Percentiles rank a stretch among this genome's conserved stretches.
Evolutionary conservation across 2,797 vertebrate genomes (phyloP).

Genomic region (Cichlasoma orientale): DNA sequence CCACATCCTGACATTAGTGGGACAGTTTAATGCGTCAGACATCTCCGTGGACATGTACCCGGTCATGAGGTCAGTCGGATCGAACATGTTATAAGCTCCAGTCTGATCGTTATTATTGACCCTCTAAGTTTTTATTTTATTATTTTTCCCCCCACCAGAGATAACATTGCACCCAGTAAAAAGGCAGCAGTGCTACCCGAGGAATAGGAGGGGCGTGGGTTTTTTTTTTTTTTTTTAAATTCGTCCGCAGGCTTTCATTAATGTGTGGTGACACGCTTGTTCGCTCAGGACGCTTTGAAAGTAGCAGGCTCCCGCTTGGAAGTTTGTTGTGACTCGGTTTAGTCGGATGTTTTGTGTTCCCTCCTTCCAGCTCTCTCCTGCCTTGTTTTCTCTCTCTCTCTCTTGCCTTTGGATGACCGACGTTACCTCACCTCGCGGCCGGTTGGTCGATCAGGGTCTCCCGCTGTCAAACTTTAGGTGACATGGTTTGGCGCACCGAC

Average conservation of each 20-base stretch:
- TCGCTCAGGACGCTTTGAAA: conserved; percentile 9
- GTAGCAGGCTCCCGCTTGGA: conserved; percentile 18
- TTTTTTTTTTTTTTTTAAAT: conserved; percentile 66
- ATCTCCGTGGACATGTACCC: neutral
- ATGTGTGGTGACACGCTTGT: neutral
- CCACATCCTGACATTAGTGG: conserved; percentile 29
- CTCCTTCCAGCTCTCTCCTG: neutral
- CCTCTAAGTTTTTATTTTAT: neutral
- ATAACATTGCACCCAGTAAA: neutral
- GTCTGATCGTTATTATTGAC: conserved; percentile 34
- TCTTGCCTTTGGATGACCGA: neutral
- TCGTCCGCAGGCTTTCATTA: neutral
- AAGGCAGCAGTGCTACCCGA: neutral
- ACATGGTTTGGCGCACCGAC: conserved; percentile 65
- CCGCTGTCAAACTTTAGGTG: conserved; percentile 67
- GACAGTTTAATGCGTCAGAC: conserved; percentile 14
- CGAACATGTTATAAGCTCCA: conserved; percentile 16
- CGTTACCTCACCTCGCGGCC: neutral
- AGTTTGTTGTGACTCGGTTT: conserved; percentile 18
- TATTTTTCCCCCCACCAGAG: conserved; percentile 8
- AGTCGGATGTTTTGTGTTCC: neutral
- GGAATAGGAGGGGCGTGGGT: too few species aligned
- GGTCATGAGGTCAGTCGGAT: conserved; percentile 41
- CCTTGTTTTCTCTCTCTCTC: neutral
- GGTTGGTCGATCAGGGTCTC: conserved; percentile 21